These are phyloP conservation scores for Limnephilus lunatus DNA, from an alignment of 2,888 invertebrate species.

Conservation along the genomic window DNA sequence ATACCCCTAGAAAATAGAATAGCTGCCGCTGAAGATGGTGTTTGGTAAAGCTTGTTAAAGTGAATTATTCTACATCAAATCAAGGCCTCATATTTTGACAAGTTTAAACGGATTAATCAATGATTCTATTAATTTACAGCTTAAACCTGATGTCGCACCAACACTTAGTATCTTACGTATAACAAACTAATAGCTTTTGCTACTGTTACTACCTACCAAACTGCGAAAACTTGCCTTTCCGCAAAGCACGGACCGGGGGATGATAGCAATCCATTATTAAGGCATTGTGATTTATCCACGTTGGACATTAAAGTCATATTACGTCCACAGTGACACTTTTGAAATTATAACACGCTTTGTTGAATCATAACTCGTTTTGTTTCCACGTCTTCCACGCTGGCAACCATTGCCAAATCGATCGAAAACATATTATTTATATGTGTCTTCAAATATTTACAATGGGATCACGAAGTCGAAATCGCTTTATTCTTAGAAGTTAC, in stretches of 20 bases:
- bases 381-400: constrained; percentile 30
- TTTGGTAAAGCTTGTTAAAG: neutral
- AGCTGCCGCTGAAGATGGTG: neutral
- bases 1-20: neutral
- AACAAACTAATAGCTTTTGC: neutral
- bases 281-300: neutral
- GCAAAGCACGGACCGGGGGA: neutral
- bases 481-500: constrained; percentile 56
- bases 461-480: constrained; percentile 58
- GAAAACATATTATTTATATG: constrained; percentile 58
- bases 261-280: neutral
- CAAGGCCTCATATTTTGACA: neutral
- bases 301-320: neutral
- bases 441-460: constrained; percentile 64
- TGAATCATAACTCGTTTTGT: constrained; percentile 34
- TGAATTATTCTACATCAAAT: neutral
- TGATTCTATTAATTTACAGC: neutral
- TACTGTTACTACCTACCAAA: neutral
- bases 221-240: neutral
- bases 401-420: constrained; percentile 58
- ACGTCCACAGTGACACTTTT: neutral
- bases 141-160: neutral
- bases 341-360: neutral
- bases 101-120: neutral
- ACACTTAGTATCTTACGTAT: neutral